Percentiles rank a stretch among this genome's conserved stretches.
These are phyloP conservation scores for Orchestia grillus DNA, from an alignment of 1,140 invertebrate species.

Conservation along the genomic window DNA sequence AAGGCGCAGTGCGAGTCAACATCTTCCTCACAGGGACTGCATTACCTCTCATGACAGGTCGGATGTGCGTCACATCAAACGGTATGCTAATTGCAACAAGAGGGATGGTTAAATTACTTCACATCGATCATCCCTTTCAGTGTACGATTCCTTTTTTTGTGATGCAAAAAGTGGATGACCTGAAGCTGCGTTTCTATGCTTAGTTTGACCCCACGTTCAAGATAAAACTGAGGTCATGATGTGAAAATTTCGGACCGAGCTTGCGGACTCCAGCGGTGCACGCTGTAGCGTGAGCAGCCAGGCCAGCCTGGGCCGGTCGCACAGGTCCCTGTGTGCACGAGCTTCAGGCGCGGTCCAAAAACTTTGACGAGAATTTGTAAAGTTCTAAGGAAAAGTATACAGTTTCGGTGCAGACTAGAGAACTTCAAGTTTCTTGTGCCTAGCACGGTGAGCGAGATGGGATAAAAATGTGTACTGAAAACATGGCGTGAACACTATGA, in stretches of 20 bases:
- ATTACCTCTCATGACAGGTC: neutral
- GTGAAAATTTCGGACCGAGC: neutral
- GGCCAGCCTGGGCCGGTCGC: no score
- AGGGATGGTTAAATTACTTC: neutral
- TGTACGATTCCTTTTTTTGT: neutral
- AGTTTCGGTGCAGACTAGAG: neutral
- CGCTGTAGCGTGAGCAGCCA: neutral
- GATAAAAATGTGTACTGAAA: neutral
- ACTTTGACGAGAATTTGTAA: neutral
- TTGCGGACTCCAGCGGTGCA: neutral
- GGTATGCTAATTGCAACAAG: neutral
- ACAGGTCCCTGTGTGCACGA: neutral
- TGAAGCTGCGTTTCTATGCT: neutral
- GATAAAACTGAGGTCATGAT: neutral
- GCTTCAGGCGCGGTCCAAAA: neutral
- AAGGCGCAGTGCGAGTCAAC: neutral
- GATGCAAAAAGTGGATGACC: neutral
- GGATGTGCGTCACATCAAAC: neutral
- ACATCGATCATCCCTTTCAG: neutral
- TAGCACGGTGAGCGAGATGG: neutral
- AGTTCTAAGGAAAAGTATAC: neutral
- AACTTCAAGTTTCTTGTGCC: neutral
- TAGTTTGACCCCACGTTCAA: neutral
- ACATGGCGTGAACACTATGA: neutral
- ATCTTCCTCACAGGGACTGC: neutral